Evolutionary conservation across 2,113 vertebrate genomes (phyloP), one percentile per base, ranked within the genome.

Genomic region (Procavia capensis): DNA sequence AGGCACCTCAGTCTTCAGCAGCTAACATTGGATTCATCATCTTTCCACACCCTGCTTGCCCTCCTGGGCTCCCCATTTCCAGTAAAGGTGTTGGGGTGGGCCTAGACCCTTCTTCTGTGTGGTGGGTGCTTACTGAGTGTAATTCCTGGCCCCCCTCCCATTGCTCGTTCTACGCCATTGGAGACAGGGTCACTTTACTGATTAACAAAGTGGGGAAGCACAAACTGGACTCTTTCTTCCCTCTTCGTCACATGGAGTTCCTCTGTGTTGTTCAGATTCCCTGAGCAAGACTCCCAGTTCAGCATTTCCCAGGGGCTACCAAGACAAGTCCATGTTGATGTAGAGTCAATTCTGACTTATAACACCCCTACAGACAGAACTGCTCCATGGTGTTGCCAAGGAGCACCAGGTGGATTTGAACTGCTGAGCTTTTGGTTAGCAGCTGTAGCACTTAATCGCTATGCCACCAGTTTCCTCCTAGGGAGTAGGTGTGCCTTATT

Each of bases 191-290:
- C 47, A 59, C 22, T 75, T 57, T 72, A 24, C 64, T 43, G 36
- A 47, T 4, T 19, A 16, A 54, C 31, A 14, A 13, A 24, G 19
- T 4, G 24, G 63, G 57, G 66, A 54, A 68, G 54, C 47, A 75
- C 34, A 6, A 27, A 1, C 2, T 4, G 43, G 24, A 9, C n/a
- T 29, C 0, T 0, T 2, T 19, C 29, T 4, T 50, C 36, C 39
- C 54, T 59, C 25, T 80, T 41, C 6, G 25, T 29, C 2, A 1
- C 16, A 10, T 16, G 24, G 1, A 22, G 14, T 27, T 39, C 29
- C 31, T 50, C 47, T 39, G 1, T 3, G 8, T 17, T 45, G 16
- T 11, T 36, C 39, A 61, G 14, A 64, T 20, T 64, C 41, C n/a
- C 70, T 31, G 59, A 19, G 29, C 29, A 43, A 41, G 47, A 16